Evolutionary conservation across 2,113 vertebrate species (phyloP).

Genomic region (Sprattus sprattus): DNA sequence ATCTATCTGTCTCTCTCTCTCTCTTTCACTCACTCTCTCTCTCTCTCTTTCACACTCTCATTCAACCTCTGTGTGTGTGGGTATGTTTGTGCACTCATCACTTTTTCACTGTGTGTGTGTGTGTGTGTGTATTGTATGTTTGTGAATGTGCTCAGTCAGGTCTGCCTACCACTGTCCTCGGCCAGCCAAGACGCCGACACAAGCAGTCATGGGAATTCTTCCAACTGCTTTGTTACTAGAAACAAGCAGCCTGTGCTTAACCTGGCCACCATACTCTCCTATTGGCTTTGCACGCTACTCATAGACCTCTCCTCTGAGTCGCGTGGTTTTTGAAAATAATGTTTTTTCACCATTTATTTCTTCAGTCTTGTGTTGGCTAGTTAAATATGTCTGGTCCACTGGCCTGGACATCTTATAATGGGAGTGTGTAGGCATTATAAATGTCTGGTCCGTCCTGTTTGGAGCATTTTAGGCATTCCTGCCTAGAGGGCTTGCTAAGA

Average conservation of each 20-base stretch:
- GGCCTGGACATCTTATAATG: not conserved
- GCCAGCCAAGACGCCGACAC: not conserved
- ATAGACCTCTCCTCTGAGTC: not conserved
- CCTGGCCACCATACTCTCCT: not conserved
- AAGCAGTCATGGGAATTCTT: not conserved
- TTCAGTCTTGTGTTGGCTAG: not conserved
- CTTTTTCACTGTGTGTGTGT: not conserved
- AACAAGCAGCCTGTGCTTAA: not conserved
- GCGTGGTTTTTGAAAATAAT: not conserved
- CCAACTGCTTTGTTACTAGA: not conserved
- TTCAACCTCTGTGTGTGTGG: not conserved
- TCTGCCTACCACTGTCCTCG: not conserved
- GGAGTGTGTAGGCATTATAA: slow-evolving; percentile 13
- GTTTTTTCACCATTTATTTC: not conserved
- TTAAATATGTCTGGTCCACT: slow-evolving; percentile 19
- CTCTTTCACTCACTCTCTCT: not conserved
- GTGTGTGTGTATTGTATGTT: no score
- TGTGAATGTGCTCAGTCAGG: not conserved
- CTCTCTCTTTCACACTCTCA: not conserved
- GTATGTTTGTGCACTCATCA: not conserved
- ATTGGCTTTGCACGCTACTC: not conserved
- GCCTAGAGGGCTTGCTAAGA: slow-evolving; percentile 32
- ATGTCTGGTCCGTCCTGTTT: slow-evolving; percentile 3
- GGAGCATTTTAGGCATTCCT: slow-evolving; percentile 37
- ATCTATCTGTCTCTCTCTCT: not conserved